Evolutionary conservation across 2,797 vertebrate species (phyloP).

Genomic region (Sebastiscus albofasciatus): DNA sequence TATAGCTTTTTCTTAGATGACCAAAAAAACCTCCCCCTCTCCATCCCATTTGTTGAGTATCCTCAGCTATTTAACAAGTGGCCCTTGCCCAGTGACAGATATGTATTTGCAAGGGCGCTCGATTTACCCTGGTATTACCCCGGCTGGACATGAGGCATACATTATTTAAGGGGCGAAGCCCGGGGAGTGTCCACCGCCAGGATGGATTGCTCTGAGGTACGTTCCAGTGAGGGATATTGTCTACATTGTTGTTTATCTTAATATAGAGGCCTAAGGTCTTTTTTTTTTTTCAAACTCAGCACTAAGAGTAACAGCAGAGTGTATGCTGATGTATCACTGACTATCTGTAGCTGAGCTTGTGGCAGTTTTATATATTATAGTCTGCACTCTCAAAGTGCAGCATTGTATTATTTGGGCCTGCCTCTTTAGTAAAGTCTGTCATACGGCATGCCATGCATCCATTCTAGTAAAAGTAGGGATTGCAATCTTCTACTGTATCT

Average conservation of each 20-base stretch:
- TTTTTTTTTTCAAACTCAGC: background rate
- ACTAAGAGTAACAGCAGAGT: background rate
- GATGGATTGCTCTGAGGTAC: constrained; percentile 38
- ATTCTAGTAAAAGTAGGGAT: background rate
- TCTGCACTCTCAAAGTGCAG: background rate
- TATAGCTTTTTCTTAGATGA: background rate
- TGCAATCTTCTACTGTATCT: background rate
- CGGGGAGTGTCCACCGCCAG: constrained; percentile 27
- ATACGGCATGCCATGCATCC: background rate
- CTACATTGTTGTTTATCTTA: constrained; percentile 58
- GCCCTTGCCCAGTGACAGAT: constrained; percentile 49
- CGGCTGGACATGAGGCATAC: constrained; percentile 34
- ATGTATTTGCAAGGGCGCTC: constrained; percentile 20
- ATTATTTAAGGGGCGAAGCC: constrained; percentile 54
- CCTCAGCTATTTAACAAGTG: constrained; percentile 53
- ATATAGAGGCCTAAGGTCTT: constrained; percentile 9
- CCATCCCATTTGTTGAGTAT: constrained; percentile 42
- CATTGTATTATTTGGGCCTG: background rate
- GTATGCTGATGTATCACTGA: constrained; percentile 12
- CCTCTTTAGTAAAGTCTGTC: background rate
- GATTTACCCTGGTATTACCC: constrained; percentile 54
- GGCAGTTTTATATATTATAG: constrained; percentile 7
- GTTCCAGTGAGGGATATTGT: constrained; percentile 39
- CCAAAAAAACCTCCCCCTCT: constrained; percentile 18
- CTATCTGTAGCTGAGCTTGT: constrained; percentile 3